Evolutionary conservation across 1,140 invertebrate species (phyloP).

Genomic region (Meloidogyne exigua): DNA sequence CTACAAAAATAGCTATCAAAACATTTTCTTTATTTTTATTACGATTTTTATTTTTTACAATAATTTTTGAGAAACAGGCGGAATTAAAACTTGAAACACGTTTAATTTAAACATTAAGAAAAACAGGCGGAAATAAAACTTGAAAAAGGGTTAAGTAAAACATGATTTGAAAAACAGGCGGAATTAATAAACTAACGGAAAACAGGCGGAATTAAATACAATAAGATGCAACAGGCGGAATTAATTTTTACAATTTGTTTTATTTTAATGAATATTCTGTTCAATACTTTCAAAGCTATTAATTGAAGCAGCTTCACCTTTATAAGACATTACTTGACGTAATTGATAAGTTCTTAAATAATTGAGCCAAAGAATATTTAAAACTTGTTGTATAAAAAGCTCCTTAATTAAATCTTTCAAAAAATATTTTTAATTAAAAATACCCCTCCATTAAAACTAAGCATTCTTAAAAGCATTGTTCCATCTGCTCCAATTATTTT

Average conservation of each 20-base stretch:
- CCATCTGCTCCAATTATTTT: not conserved
- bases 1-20: too few relatives aligned
- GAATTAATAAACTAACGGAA: too few relatives aligned
- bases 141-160: too few relatives aligned
- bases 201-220: too few relatives aligned
- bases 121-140: too few relatives aligned
- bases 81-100: too few relatives aligned
- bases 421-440: slow-evolving; percentile 7
- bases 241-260: not conserved
- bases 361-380: slow-evolving; percentile 5
- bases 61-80: too few relatives aligned
- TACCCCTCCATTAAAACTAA: not conserved
- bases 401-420: not conserved
- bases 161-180: too few relatives aligned
- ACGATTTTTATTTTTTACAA: too few relatives aligned
- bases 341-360: not conserved
- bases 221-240: too few relatives aligned
- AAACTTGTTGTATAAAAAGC: not conserved
- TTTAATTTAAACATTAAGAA: too few relatives aligned
- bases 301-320: not conserved
- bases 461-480: slow-evolving; percentile 1
- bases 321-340: slow-evolving; percentile 8
- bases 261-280: not conserved
- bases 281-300: slow-evolving; percentile 4
- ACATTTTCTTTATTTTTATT: too few relatives aligned